Evolutionary conservation across 2,113 vertebrate genomes (phyloP).

Genomic region (Baryphthengus martii): DNA sequence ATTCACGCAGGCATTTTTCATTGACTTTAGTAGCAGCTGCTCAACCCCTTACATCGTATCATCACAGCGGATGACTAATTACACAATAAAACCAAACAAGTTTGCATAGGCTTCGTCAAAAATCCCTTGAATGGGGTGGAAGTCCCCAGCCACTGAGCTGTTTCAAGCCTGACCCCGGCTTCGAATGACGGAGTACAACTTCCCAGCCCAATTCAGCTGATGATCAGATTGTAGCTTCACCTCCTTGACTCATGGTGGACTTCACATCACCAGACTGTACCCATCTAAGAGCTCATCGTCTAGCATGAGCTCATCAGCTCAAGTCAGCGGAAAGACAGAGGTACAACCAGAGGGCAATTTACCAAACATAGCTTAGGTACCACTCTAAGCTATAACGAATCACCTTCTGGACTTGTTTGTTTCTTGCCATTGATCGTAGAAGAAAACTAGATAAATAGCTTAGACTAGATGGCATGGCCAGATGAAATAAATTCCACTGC

Average conservation of each 20-base stretch:
- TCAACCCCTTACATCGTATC: background rate
- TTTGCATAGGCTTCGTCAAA: background rate
- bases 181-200: background rate
- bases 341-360: background rate
- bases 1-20: background rate
- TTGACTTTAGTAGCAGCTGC: slow-evolving; percentile 4
- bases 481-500: background rate
- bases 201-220: background rate
- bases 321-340: background rate
- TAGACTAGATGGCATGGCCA: background rate
- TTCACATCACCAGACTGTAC: background rate
- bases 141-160: background rate
- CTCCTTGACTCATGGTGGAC: slow-evolving; percentile 18
- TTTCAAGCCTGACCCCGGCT: background rate
- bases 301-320: background rate
- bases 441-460: slow-evolving; percentile 11
- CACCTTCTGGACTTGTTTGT: background rate
- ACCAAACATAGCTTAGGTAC: background rate
- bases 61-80: background rate
- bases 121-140: background rate
- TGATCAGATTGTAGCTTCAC: background rate
- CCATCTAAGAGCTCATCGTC: background rate
- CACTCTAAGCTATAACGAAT: background rate
- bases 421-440: background rate
- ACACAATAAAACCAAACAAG: background rate